Percentiles rank a stretch among this genome's conserved stretches.
Conservation (phyloP, 1,140 invertebrate genomes). For the Macrocentrus cingulum region DNA sequence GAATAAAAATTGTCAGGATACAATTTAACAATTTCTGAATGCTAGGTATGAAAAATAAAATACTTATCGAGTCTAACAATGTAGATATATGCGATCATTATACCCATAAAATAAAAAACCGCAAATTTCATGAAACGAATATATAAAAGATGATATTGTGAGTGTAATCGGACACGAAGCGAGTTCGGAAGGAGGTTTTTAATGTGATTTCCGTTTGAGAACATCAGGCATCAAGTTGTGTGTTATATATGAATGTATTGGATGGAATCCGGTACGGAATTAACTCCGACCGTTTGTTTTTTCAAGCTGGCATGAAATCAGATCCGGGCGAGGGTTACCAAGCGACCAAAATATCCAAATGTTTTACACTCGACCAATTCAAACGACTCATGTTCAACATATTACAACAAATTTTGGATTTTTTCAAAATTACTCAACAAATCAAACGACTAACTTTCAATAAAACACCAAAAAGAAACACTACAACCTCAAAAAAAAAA, state of each 20-base stretch:
- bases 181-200: not conserved
- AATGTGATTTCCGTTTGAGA: slow-evolving; percentile 12
- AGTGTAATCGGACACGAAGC: too few relatives aligned
- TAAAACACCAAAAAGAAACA: too few relatives aligned
- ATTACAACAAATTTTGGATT: slow-evolving; percentile 7
- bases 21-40: not conserved
- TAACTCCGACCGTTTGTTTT: slow-evolving; percentile 32
- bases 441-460: too few relatives aligned
- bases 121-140: too few relatives aligned
- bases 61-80: too few relatives aligned
- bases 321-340: slow-evolving; percentile 33
- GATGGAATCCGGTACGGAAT: slow-evolving; percentile 31
- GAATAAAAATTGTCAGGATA: not conserved
- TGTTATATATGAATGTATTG: not conserved
- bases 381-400: slow-evolving; percentile 9
- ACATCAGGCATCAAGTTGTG: not conserved
- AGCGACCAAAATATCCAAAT: slow-evolving; percentile 34
- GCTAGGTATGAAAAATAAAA: not conserved
- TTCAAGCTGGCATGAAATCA: slow-evolving; percentile 34
- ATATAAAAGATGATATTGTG: too few relatives aligned
- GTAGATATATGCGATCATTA: too few relatives aligned
- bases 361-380: slow-evolving; percentile 23
- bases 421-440: too few relatives aligned
- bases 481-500: too few relatives aligned
- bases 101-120: too few relatives aligned